phyloP scores from a whole-genome alignment of 2,888 invertebrate genomes.

The Drosophila quinaria region DNA sequence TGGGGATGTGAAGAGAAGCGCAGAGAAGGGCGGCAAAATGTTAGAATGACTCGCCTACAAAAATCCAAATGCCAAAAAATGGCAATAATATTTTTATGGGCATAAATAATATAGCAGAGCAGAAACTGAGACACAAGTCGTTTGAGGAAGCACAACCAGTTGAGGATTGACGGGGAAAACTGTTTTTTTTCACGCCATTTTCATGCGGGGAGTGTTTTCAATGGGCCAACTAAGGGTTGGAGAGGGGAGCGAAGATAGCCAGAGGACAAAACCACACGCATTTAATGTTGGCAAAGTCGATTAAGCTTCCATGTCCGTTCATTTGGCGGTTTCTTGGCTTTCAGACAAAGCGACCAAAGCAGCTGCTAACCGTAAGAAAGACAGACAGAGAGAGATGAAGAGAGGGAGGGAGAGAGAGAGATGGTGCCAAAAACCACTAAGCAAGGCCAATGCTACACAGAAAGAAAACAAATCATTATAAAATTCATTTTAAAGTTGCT shows the following conservation, averaged over 20 bases:
- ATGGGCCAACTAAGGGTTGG: not conserved
- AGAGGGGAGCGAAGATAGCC: not conserved
- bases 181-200: conserved; percentile 77
- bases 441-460: conserved; percentile 26
- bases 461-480: no score
- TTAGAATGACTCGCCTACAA: conserved; percentile 48
- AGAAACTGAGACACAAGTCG: conserved; percentile 3
- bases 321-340: conserved; percentile 35
- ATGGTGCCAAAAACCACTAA: conserved; percentile 13
- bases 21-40: not conserved
- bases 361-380: conserved; percentile 45
- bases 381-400: not conserved
- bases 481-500: no score
- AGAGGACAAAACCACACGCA: conserved; percentile 67
- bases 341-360: conserved; percentile 41
- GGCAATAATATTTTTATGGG: conserved; percentile 80
- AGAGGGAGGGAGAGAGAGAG: not conserved
- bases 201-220: conserved; percentile 46
- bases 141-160: not conserved
- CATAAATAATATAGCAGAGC: conserved; percentile 70
- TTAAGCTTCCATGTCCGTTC: conserved; percentile 60
- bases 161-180: conserved; percentile 3
- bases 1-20: conserved; percentile 23
- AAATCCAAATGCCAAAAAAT: conserved; percentile 80
- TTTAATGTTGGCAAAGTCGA: conserved; percentile 79